Base-by-base conservation (phyloP, 2,888 invertebrate genomes). In the Pandemis cinnamomeana region DNA sequence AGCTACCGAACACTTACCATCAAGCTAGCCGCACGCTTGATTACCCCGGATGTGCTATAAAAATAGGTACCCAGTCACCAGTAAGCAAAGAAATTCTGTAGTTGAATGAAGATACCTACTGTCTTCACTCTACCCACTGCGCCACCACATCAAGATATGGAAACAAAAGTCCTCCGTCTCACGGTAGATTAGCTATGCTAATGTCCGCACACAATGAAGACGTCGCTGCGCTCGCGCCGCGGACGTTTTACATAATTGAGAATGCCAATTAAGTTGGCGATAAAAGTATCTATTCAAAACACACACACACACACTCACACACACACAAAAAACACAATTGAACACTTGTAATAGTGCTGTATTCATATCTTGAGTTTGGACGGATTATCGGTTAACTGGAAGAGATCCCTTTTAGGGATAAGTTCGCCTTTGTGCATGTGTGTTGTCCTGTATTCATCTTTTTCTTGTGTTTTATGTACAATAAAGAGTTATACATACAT, bases 151-250 rank as follows among this genome's bases (percentile, higher is more conserved):
- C 72, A 69, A 72, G 69, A 72, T 69, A 69, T 69, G 69, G 72
- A 69, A 75, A 72, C 72, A 76, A 72, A 74, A 74, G 71, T 74
- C 68, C 66, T 58, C 71, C 79, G 79, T 80, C 80, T 77, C 76
- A 78, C 76, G 78, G 71, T 75, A 72, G 71, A 80, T 83, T 80
- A 79, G 78, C 72, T 81, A 84, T 85, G 84, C 78, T 82, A 84
- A 85, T 84, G 79, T 76, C 80, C 81, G 85, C 80, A 81, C 80
- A 86, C 80, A 82, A 84, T 87, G 83, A 82, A 84, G 82, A 80
- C 81, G 82, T 83, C 78, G 78, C 77, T 71, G 46, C 27, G 46
- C 48, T 51, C 44, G 63, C 63, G 63, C 63, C 41, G 64, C 48
- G 60, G 11, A 41, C 58, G 64, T 36, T 51, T 70, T 70, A 67